Conservation (phyloP, 2,888 invertebrate species). For the Cheilosia variabilis region DNA sequence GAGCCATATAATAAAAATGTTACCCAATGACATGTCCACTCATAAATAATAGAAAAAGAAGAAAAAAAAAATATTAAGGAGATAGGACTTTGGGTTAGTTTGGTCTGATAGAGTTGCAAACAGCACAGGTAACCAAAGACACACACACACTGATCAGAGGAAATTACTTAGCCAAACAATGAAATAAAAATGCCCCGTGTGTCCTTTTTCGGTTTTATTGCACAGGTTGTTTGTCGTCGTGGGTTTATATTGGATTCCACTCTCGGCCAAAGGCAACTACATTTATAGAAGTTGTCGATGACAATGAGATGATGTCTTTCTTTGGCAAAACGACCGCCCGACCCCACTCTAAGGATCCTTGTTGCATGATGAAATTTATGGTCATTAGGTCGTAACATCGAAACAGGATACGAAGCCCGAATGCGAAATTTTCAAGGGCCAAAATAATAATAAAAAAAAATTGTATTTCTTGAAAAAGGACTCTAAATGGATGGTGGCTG, state of each 20-base stretch:
- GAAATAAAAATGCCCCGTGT: slow-evolving; percentile 25
- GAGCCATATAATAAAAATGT: slow-evolving; percentile 63
- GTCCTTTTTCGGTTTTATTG: slow-evolving; percentile 43
- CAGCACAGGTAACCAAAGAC: slow-evolving; percentile 22
- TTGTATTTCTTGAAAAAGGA: slow-evolving; percentile 24
- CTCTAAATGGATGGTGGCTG: slow-evolving; percentile 26
- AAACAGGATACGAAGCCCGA: slow-evolving; percentile 58
- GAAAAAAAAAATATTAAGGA: not conserved
- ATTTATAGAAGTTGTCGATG: slow-evolving; percentile 2
- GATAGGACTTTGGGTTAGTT: slow-evolving; percentile 45
- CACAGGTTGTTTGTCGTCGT: slow-evolving; percentile 10
- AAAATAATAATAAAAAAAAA: slow-evolving; percentile 39
- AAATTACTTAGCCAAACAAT: slow-evolving; percentile 43
- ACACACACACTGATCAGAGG: not conserved
- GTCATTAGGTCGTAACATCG: slow-evolving; percentile 71
- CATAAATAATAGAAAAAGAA: slow-evolving; percentile 59
- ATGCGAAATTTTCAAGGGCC: slow-evolving; percentile 50
- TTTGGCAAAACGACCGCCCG: slow-evolving; percentile 11
- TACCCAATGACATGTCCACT: slow-evolving; percentile 57
- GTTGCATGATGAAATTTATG: slow-evolving; percentile 70
- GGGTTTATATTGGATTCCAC: slow-evolving; percentile 41
- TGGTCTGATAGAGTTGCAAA: slow-evolving; percentile 52
- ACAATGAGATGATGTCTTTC: slow-evolving; percentile 46
- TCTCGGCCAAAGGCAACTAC: slow-evolving; percentile 4
- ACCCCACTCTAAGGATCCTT: slow-evolving; percentile 41